phyloP scores from a whole-genome alignment of 2,113 vertebrate genomes.

The Neogale vison region DNA sequence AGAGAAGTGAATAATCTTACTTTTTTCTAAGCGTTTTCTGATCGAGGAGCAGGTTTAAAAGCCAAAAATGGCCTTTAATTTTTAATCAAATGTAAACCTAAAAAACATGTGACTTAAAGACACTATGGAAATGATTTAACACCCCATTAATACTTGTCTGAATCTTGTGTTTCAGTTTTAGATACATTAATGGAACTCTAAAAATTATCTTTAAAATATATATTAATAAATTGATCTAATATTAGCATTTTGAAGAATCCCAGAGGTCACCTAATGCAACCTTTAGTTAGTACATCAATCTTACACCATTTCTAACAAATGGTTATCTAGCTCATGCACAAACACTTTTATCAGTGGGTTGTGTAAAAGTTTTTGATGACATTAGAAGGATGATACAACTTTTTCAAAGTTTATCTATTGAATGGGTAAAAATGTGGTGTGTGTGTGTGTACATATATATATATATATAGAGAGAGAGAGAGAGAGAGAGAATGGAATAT shows the following conservation, averaged over 20 bases:
- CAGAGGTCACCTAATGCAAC: neutral
- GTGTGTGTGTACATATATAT: too few species aligned
- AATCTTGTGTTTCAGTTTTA: constrained; percentile 16
- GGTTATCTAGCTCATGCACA: neutral
- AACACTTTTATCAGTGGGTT: neutral
- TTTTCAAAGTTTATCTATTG: neutral
- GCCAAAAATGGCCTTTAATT: constrained; percentile 44
- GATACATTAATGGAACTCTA: neutral
- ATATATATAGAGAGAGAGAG: too few species aligned
- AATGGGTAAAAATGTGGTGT: neutral
- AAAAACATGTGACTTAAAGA: constrained; percentile 26
- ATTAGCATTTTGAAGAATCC: neutral
- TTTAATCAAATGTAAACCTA: constrained; percentile 59
- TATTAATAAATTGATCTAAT: neutral
- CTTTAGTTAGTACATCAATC: neutral
- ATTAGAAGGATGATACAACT: neutral
- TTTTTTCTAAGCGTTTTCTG: neutral
- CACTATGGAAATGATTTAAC: constrained; percentile 36
- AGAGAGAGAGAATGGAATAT: neutral
- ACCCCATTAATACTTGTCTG: neutral
- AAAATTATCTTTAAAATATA: neutral
- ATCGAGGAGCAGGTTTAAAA: neutral
- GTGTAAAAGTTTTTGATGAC: neutral
- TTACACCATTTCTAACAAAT: neutral
- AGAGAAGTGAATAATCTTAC: constrained; percentile 33